A percentile compares a stretch with the other conserved stretches of the same genome.
These are phyloP conservation scores for Aulostomus chinensis DNA, from an alignment of 2,797 vertebrate genomes.

Conservation along the genomic window DNA sequence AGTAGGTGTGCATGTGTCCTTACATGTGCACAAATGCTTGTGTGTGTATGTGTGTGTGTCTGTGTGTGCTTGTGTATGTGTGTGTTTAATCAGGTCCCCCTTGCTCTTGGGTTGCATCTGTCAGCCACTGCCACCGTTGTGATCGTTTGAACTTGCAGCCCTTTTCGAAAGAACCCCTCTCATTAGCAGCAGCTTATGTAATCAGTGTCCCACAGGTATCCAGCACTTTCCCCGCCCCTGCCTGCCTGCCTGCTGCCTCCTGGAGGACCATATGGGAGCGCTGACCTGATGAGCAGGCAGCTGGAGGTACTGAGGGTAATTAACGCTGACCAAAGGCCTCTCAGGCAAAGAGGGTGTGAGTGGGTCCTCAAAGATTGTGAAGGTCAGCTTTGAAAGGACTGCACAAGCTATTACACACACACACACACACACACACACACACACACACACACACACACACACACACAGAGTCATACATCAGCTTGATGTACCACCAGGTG, in stretches of 20 bases:
- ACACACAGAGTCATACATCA: not conserved
- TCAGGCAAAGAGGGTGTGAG: slow-evolving; percentile 61
- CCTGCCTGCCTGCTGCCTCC: slow-evolving; percentile 57
- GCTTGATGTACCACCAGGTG: slow-evolving; percentile 32
- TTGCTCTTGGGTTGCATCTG: slow-evolving; percentile 75
- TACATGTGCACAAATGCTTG: slow-evolving; percentile 23
- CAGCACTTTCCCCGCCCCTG: slow-evolving; percentile 61
- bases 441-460: not conserved
- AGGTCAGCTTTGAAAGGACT: slow-evolving; percentile 70
- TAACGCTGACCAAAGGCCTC: slow-evolving; percentile 72
- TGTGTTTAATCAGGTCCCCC: slow-evolving; percentile 71
- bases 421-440: not conserved
- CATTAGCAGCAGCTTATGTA: slow-evolving; percentile 82
- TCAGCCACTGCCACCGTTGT: slow-evolving; percentile 72
- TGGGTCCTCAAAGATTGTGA: slow-evolving; percentile 68
- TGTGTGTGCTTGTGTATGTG: slow-evolving; percentile 23
- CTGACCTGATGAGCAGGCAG: slow-evolving; percentile 75
- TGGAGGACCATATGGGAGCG: slow-evolving; percentile 71
- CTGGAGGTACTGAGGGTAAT: slow-evolving; percentile 74
- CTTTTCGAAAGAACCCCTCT: slow-evolving; percentile 72
- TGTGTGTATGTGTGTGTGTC: slow-evolving; percentile 30
- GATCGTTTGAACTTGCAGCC: slow-evolving; percentile 80
- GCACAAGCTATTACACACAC: slow-evolving; percentile 16
- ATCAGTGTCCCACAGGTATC: slow-evolving; percentile 80
- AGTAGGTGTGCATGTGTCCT: slow-evolving; percentile 33